phyloP scores from a whole-genome alignment of 2,797 vertebrate species.

The Chelidonichthys spinosus region DNA sequence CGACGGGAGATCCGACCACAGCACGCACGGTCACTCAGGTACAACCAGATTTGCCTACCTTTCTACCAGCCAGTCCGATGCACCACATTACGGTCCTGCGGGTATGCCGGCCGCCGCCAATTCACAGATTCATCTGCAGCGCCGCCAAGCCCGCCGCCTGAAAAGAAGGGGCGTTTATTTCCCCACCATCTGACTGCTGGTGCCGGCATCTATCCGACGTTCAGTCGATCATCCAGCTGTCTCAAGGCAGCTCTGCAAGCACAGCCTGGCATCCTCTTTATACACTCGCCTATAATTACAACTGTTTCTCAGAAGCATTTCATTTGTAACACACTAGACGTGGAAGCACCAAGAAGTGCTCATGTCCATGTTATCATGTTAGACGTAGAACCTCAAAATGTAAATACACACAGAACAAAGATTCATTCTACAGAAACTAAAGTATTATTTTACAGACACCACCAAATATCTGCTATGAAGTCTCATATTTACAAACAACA shows the following conservation, averaged over 20 bases:
- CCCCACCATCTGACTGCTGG: slow-evolving; percentile 46
- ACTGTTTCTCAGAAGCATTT: background rate
- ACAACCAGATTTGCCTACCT: slow-evolving; percentile 63
- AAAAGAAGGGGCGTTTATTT: slow-evolving; percentile 81
- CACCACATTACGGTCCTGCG: slow-evolving; percentile 53
- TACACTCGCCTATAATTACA: background rate
- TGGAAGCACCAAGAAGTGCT: background rate
- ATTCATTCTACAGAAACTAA: background rate
- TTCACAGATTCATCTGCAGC: slow-evolving; percentile 51
- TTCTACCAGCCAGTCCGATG: slow-evolving; percentile 29
- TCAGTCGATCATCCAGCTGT: background rate
- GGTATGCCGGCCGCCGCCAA: slow-evolving; percentile 20
- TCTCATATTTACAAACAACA: too few relatives aligned
- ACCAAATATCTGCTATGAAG: too few relatives aligned
- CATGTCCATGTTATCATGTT: background rate
- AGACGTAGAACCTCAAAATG: background rate
- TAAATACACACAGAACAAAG: background rate
- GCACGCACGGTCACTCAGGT: slow-evolving; percentile 93
- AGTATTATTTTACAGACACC: too few relatives aligned
- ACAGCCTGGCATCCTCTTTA: background rate
- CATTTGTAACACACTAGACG: background rate
- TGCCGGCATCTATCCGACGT: background rate
- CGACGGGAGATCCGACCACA: slow-evolving; percentile 84
- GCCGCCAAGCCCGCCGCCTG: slow-evolving; percentile 73
- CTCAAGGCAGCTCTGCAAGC: background rate